A percentile compares a stretch with the other conserved stretches of the same genome.
These are phyloP conservation scores for Rhinella marina DNA, from an alignment of 2,797 vertebrate genomes.

Conservation along the genomic window DNA sequence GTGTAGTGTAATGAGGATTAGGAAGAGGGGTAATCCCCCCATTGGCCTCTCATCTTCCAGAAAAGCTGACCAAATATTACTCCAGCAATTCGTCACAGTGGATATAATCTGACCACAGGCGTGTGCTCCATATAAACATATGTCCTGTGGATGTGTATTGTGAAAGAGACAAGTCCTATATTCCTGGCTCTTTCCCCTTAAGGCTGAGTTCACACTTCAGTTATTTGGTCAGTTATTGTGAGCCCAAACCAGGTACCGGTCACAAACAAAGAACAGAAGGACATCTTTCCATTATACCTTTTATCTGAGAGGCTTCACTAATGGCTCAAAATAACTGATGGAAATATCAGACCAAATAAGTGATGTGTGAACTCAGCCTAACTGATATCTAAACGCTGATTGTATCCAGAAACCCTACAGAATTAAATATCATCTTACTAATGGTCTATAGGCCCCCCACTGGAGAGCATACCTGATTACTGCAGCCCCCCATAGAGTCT, in stretches of 20 bases:
- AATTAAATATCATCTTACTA: slow-evolving; percentile 19
- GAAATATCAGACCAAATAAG: too few relatives aligned
- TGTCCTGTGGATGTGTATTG: neutral
- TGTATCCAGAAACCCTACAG: neutral
- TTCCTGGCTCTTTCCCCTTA: neutral
- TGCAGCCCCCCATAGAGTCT: slow-evolving; percentile 36
- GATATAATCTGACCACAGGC: slow-evolving; percentile 41
- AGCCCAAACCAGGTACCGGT: too few relatives aligned
- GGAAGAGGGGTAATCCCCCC: neutral
- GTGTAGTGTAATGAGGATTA: neutral
- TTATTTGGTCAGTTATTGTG: too few relatives aligned
- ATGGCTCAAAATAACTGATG: too few relatives aligned
- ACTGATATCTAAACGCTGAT: neutral
- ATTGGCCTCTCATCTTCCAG: neutral
- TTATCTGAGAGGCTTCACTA: too few relatives aligned
- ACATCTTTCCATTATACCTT: too few relatives aligned
- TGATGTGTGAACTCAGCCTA: too few relatives aligned
- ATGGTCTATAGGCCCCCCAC: slow-evolving; percentile 22
- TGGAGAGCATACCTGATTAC: slow-evolving; percentile 40
- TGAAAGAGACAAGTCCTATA: neutral
- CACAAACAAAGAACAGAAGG: too few relatives aligned
- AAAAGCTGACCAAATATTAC: slow-evolving; percentile 41
- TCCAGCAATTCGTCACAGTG: slow-evolving; percentile 40
- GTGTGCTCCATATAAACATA: slow-evolving; percentile 26
- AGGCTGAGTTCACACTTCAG: too few relatives aligned